phyloP scores from a whole-genome alignment of 2,797 vertebrate species.

The Hoplostethus atlanticus region DNA sequence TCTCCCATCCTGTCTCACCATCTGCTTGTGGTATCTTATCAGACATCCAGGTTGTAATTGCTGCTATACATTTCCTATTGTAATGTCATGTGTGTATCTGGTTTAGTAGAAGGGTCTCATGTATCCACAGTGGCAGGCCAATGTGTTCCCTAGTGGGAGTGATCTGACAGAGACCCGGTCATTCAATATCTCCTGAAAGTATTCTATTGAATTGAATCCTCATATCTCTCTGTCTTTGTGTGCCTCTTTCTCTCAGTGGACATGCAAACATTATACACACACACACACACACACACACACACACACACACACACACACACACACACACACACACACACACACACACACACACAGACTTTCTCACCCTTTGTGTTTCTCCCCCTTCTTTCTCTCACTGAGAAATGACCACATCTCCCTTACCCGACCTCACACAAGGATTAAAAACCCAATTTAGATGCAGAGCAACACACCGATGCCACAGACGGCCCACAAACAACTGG shows the following conservation, averaged over 20 bases:
- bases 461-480: too few relatives aligned
- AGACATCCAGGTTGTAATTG: conserved; percentile 38
- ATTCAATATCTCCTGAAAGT: conserved; percentile 61
- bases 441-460: neutral
- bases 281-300: neutral
- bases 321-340: neutral
- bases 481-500: neutral
- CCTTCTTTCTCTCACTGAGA: neutral
- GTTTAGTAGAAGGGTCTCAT: conserved; percentile 36
- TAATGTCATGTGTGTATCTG: conserved; percentile 30
- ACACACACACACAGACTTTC: neutral
- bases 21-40: conserved; percentile 19
- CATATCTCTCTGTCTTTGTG: conserved; percentile 17
- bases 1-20: conserved; percentile 9
- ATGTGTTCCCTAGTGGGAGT: conserved; percentile 46
- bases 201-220: conserved; percentile 40
- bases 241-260: conserved; percentile 25
- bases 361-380: conserved; percentile 3
- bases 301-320: too few relatives aligned
- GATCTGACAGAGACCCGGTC: conserved; percentile 55
- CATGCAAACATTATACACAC: conserved; percentile 20
- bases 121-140: conserved; percentile 41
- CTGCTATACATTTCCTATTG: conserved; percentile 49
- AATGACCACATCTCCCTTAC: neutral
- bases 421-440: neutral